Evolutionary conservation across 1,140 invertebrate genomes (phyloP), one percentile per base, ranked within the genome.

Genomic region (Eciton burchellii): DNA sequence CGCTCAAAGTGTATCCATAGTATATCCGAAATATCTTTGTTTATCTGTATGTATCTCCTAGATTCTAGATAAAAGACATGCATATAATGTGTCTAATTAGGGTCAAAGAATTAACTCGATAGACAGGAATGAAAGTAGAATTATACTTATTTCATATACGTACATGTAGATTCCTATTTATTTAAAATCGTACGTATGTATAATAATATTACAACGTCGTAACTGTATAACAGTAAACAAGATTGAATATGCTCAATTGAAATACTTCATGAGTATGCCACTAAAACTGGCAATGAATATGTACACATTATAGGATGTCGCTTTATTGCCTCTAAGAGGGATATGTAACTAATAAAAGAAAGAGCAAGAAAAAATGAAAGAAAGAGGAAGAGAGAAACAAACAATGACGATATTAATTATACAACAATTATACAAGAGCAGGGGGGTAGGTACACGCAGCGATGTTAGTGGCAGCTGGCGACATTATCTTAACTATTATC

Each of bases 401-500:
- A 88, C 65, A 83, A 82, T 63, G 81, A 81, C 66, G 62, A 65
- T 65, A 72, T 70, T 71, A 83, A 84, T 84, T 88, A 87, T n/a
- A n/a, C 47, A 71, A 62, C 77, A 56, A 71, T 68, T 68, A 68
- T 41, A 74, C 16, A 85, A 62, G 87, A 88, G 83, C 74, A 91
- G 84, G 63, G 4, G 19, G 62, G 56, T 88, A 89, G 86, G 74
- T 88, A 85, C 86, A 89, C 70, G 81, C 90, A 89, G 89, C 86
- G 81, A 84, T 91, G 91, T 88, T 91, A 90, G 86, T 91, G 90
- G 89, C 89, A 92, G 90, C 88, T 89, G 86, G 76, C 84, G 88
- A 81, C 84, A 81, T 91, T 74, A 90, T 89, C 89, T 92, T 91
- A 92, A 92, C 91, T 93, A 93, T 91, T 93, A 93, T 92, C 92